phyloP scores from a whole-genome alignment of 2,113 vertebrate genomes.

The Grammomys surdaster region DNA sequence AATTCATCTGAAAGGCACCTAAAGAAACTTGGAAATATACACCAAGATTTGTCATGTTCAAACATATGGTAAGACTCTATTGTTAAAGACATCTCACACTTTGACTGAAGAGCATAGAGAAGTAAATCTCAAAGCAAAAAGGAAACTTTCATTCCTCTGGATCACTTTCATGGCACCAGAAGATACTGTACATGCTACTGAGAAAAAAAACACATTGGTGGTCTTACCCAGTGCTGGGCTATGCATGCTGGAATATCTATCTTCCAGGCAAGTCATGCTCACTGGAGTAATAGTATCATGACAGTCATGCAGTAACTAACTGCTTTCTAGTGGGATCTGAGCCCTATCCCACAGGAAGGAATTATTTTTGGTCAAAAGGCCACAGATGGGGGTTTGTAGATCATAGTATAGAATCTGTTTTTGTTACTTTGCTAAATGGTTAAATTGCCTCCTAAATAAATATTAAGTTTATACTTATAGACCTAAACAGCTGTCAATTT shows the following conservation, averaged over 20 bases:
- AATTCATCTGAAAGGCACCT: slow-evolving; percentile 7
- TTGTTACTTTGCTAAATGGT: not conserved
- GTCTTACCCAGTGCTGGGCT: not conserved
- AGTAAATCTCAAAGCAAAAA: not conserved
- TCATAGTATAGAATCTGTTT: not conserved
- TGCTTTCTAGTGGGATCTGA: not conserved
- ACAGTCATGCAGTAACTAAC: no score
- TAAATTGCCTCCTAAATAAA: not conserved
- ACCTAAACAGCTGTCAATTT: not conserved
- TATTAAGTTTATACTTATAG: not conserved
- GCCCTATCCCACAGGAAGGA: not conserved
- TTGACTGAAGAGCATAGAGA: not conserved
- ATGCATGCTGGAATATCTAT: not conserved
- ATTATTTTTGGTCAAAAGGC: not conserved
- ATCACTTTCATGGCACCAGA: not conserved
- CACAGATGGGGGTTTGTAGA: not conserved
- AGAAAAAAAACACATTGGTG: not conserved
- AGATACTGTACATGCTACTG: not conserved
- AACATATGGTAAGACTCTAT: not conserved
- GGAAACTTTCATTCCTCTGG: not conserved
- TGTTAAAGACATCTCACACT: not conserved
- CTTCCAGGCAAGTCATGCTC: not conserved
- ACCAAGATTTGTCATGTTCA: not conserved
- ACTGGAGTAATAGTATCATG: not conserved
- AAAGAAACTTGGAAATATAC: not conserved